phyloP scores from a whole-genome alignment of 2,888 invertebrate species.

The Sphaeridia pumilis region DNA sequence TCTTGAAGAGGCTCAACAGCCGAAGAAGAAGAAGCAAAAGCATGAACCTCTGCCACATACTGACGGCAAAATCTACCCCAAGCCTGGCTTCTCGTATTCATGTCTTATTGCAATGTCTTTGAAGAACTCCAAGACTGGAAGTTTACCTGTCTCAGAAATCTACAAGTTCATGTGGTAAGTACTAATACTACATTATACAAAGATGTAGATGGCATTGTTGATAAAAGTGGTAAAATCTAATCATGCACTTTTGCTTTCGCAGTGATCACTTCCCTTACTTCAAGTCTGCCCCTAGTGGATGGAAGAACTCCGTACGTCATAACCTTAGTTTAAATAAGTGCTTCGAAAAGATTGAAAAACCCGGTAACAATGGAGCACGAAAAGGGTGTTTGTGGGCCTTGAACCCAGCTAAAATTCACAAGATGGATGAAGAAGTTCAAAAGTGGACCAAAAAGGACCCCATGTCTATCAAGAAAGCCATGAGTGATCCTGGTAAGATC shows the following conservation, averaged over 20 bases:
- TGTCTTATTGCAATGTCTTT: conserved; percentile 96
- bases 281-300: conserved; percentile 93
- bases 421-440: conserved; percentile 96
- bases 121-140: conserved; percentile 88
- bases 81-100: conserved; percentile 95
- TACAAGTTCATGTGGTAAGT: conserved; percentile 96
- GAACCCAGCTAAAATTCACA: conserved; percentile 84
- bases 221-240: not conserved
- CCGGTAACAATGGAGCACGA: conserved; percentile 73
- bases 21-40: conserved; percentile 35
- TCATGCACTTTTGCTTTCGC: conserved; percentile 42
- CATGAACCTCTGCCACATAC: conserved; percentile 33
- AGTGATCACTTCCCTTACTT: conserved; percentile 97
- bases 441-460: conserved; percentile 97
- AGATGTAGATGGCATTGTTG: not conserved
- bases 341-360: conserved; percentile 95
- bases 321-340: conserved; percentile 96
- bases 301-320: conserved; percentile 98
- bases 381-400: conserved; percentile 77
- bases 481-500: conserved; percentile 72
- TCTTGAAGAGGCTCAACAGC: conserved; percentile 28
- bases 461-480: conserved; percentile 76
- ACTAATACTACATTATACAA: conserved; percentile 2
- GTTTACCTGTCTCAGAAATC: conserved; percentile 93
- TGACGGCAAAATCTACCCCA: conserved; percentile 62